Evolutionary conservation across 2,797 vertebrate genomes (phyloP).

Genomic region (Hyperoplus immaculatus): DNA sequence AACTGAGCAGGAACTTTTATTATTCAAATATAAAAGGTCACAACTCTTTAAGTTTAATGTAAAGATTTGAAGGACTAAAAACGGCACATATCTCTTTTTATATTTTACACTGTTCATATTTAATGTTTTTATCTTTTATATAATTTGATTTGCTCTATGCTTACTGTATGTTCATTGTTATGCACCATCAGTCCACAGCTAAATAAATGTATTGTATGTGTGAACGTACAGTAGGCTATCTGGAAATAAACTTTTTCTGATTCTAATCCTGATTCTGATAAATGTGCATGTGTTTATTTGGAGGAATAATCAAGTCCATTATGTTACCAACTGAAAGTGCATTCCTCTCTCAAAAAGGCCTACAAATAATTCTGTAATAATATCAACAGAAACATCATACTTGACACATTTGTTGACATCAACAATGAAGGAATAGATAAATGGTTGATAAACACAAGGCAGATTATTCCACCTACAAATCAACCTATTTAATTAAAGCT

Average conservation of each 20-base stretch:
- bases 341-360: neutral
- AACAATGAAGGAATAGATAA: neutral
- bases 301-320: neutral
- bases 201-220: no score
- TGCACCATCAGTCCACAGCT: no score
- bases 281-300: neutral
- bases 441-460: neutral
- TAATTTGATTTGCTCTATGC: no score
- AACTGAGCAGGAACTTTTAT: neutral
- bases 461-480: neutral
- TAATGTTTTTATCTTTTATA: no score
- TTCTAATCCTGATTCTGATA: no score
- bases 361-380: neutral
- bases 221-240: no score
- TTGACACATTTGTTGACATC: neutral
- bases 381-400: neutral
- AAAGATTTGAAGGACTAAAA: neutral
- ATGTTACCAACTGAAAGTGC: no score
- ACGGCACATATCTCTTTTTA: neutral
- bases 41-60: neutral
- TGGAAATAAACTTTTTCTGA: no score
- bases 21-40: neutral
- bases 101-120: no score
- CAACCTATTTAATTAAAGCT: neutral
- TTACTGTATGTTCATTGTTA: no score